phyloP scores from a whole-genome alignment of 1,140 invertebrate genomes.

The Caenorhabditis tropicalis region DNA sequence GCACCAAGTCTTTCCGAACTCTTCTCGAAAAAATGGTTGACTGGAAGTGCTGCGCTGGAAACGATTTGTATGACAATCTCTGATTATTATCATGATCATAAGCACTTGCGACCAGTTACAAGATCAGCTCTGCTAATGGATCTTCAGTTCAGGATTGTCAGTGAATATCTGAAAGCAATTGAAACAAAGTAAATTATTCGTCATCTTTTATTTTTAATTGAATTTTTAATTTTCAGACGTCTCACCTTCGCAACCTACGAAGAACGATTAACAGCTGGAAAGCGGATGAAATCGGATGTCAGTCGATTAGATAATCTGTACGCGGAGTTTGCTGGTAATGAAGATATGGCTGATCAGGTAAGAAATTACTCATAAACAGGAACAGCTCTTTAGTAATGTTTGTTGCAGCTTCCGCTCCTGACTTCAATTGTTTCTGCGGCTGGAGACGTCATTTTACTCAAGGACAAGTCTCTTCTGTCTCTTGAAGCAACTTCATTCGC shows the following conservation, averaged over 20 bases:
- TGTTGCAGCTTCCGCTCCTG: slow-evolving; percentile 45
- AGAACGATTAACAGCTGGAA: slow-evolving; percentile 44
- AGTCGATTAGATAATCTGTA: slow-evolving; percentile 39
- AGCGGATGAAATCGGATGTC: slow-evolving; percentile 47
- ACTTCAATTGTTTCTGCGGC: slow-evolving; percentile 47
- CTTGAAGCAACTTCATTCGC: slow-evolving; percentile 56
- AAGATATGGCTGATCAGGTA: slow-evolving; percentile 45
- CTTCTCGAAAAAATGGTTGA: slow-evolving; percentile 54
- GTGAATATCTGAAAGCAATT: slow-evolving; percentile 61
- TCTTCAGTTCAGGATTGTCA: slow-evolving; percentile 55
- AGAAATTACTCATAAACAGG: not conserved
- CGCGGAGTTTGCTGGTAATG: not conserved
- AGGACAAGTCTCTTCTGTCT: slow-evolving; percentile 53
- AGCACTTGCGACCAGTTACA: slow-evolving; percentile 49
- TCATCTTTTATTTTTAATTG: too few species aligned
- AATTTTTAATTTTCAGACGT: not conserved
- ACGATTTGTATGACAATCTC: slow-evolving; percentile 51
- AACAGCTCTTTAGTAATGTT: not conserved
- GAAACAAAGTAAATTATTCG: slow-evolving; percentile 41
- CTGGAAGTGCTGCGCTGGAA: slow-evolving; percentile 44
- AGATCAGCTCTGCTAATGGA: slow-evolving; percentile 49
- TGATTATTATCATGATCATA: slow-evolving; percentile 57
- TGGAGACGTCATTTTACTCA: slow-evolving; percentile 50
- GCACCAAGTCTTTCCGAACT: slow-evolving; percentile 41
- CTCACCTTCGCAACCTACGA: slow-evolving; percentile 51